phyloP scores from a whole-genome alignment of 2,797 vertebrate species.

The Antrozous pallidus region DNA sequence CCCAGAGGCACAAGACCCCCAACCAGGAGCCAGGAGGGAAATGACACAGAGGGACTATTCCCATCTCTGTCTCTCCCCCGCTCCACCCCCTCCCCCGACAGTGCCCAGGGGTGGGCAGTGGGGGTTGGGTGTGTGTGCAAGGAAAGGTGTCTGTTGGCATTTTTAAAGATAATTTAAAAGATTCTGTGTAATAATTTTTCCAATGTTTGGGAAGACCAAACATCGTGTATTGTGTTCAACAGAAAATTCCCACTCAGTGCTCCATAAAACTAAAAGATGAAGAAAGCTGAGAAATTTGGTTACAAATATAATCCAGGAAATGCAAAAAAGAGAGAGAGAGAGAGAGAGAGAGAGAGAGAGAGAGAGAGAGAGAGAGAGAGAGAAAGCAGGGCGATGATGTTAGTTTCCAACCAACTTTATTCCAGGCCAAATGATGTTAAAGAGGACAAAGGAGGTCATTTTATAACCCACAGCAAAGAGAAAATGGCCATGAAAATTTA shows the following conservation, averaged over 20 bases:
- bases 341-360: too few relatives aligned
- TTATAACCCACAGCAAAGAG: conserved; percentile 39
- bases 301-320: not conserved
- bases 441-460: conserved; percentile 43
- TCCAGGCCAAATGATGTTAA: conserved; percentile 24
- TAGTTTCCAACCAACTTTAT: conserved; percentile 32
- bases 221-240: not conserved
- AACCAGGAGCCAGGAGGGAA: not conserved
- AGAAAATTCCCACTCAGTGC: not conserved
- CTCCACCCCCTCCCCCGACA: too few relatives aligned
- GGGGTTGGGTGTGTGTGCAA: not conserved
- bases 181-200: not conserved
- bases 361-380: too few relatives aligned
- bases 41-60: not conserved
- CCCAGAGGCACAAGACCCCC: not conserved
- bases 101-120: too few relatives aligned
- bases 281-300: not conserved
- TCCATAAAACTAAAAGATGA: not conserved
- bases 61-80: too few relatives aligned
- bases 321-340: too few relatives aligned
- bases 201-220: not conserved
- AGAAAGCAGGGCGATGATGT: not conserved
- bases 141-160: not conserved
- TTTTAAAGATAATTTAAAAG: not conserved
- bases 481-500: conserved; percentile 63